Evolutionary conservation across 1,140 invertebrate genomes (phyloP).

Genomic region (Drosophila gunungcola): DNA sequence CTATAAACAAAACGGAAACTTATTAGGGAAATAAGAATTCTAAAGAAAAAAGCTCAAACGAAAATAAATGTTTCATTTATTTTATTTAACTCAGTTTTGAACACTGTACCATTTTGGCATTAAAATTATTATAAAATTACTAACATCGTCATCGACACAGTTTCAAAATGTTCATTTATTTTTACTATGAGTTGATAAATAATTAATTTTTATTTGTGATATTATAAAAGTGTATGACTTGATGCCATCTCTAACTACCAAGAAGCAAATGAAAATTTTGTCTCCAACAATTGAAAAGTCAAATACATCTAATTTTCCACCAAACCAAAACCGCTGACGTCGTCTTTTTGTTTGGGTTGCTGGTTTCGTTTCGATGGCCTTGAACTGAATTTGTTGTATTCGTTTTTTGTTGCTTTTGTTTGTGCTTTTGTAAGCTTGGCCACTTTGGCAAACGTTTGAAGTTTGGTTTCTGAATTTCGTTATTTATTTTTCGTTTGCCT

Average conservation of each 20-base stretch:
- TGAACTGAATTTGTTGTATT: constrained; percentile 68
- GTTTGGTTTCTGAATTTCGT: constrained; percentile 18
- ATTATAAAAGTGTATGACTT: not conserved
- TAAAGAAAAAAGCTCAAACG: not conserved
- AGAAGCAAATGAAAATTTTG: constrained; percentile 15
- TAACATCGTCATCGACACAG: too few relatives aligned
- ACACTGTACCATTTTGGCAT: too few relatives aligned
- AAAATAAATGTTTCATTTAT: too few relatives aligned
- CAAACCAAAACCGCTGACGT: constrained; percentile 37
- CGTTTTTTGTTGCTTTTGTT: constrained; percentile 11
- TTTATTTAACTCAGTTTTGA: too few relatives aligned
- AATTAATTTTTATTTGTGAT: too few relatives aligned
- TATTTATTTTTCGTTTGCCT: constrained; percentile 20
- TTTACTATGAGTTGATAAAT: too few relatives aligned
- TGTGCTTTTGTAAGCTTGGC: not conserved
- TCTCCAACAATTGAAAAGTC: constrained; percentile 35
- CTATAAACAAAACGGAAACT: not conserved
- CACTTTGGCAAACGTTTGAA: constrained; percentile 43
- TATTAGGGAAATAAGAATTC: too few relatives aligned
- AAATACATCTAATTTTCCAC: constrained; percentile 62
- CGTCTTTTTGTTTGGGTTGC: constrained; percentile 42
- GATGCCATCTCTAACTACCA: not conserved
- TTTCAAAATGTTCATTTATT: too few relatives aligned
- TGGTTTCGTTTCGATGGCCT: constrained; percentile 70
- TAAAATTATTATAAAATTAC: too few relatives aligned